Conservation (phyloP, 2,113 vertebrate species). For the Callithrix jacchus region DNA sequence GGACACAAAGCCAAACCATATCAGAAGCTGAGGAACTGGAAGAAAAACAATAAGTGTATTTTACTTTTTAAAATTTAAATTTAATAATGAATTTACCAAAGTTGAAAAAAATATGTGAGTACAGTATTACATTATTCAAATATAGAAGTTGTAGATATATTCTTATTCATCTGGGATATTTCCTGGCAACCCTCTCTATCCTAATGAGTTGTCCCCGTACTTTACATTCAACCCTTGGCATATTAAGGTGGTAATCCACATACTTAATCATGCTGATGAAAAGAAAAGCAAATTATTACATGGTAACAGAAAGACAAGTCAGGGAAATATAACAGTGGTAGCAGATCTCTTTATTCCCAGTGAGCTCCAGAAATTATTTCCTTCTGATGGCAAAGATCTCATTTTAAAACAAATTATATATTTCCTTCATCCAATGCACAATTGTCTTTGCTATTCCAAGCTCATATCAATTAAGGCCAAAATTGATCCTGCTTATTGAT, state of each 20-base stretch:
- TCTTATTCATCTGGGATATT: background rate
- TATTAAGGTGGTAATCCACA: background rate
- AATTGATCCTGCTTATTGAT: background rate
- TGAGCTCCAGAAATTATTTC: background rate
- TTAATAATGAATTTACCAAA: background rate
- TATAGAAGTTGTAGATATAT: background rate
- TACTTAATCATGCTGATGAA: background rate
- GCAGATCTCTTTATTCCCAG: background rate
- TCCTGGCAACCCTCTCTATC: background rate
- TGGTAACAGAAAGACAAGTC: background rate
- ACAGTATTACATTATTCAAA: background rate
- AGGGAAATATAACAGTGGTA: background rate
- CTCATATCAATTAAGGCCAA: background rate
- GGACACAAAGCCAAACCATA: too few species aligned
- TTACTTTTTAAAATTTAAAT: background rate
- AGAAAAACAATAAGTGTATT: constrained; percentile 44
- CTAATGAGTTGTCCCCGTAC: background rate
- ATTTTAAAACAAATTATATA: background rate
- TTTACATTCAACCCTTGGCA: background rate
- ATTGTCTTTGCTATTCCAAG: background rate
- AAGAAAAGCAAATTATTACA: background rate
- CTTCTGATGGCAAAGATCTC: background rate
- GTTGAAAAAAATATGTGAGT: background rate
- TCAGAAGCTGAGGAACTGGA: constrained; percentile 89
- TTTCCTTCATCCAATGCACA: background rate